Evolutionary conservation across 2,888 invertebrate species (phyloP).

Genomic region (Drosophila nr. perissopoda): DNA sequence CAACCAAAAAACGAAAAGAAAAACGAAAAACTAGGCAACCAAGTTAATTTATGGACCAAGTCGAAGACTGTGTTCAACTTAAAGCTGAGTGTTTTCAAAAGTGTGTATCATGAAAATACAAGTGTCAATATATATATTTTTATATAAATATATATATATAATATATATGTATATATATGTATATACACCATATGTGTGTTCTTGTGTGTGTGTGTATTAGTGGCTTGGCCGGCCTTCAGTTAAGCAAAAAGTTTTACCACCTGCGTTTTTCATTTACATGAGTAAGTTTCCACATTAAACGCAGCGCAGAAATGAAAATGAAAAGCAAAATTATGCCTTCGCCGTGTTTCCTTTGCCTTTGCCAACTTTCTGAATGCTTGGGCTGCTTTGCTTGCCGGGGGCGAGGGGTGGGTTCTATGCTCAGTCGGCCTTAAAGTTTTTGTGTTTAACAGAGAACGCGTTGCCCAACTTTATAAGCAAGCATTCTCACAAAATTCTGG

Average conservation of each 20-base stretch:
- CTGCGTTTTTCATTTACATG: conserved; percentile 77
- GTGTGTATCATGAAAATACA: conserved; percentile 53
- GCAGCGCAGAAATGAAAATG: conserved; percentile 48
- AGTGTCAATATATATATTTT: conserved; percentile 53
- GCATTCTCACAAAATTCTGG: conserved; percentile 32
- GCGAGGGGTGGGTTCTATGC: not conserved
- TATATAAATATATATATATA: not conserved
- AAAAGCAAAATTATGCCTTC: conserved; percentile 71
- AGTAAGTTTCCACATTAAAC: conserved; percentile 77
- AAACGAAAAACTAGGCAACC: conserved; percentile 19
- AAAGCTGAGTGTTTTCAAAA: conserved; percentile 53
- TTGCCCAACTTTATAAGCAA: conserved; percentile 27
- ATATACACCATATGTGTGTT: not conserved
- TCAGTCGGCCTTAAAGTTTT: conserved; percentile 41
- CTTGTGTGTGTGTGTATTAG: conserved; percentile 11
- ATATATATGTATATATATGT: not conserved
- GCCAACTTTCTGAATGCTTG: conserved; percentile 22
- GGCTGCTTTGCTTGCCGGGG: not conserved
- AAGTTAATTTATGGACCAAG: conserved; percentile 65
- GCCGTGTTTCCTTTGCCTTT: conserved; percentile 6
- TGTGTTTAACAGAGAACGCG: conserved; percentile 35
- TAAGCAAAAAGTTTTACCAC: conserved; percentile 63
- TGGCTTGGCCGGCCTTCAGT: conserved; percentile 46
- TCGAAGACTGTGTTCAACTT: conserved; percentile 26
- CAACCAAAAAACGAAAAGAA: not conserved